phyloP scores from a whole-genome alignment of 1,140 invertebrate species.

The Formica selysi region DNA sequence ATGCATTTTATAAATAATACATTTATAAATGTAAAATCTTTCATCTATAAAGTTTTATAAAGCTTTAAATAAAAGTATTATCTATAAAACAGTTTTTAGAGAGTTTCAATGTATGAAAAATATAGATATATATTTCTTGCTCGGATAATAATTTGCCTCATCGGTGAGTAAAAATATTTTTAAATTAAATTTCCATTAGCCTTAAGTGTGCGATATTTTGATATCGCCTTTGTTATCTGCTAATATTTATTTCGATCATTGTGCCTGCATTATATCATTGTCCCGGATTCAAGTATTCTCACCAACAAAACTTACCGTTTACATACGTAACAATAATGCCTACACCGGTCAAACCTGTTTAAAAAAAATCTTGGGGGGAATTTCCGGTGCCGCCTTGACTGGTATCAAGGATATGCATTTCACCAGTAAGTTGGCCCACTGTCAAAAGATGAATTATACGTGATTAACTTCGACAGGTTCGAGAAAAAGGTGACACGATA shows the following conservation, averaged over 20 bases:
- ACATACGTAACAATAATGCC: constrained; percentile 14
- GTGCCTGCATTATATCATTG: constrained; percentile 64
- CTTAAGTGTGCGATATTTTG: not conserved
- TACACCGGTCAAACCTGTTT: constrained; percentile 68
- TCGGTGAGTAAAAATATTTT: constrained; percentile 8
- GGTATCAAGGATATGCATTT: constrained; percentile 62
- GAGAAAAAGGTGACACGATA: constrained; percentile 8
- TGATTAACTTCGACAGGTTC: constrained; percentile 34
- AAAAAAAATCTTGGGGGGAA: constrained; percentile 60
- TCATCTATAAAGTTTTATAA: not conserved
- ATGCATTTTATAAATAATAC: not conserved
- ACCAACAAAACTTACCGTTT: constrained; percentile 27
- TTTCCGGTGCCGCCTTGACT: constrained; percentile 72
- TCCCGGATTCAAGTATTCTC: constrained; percentile 66
- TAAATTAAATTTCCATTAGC: constrained; percentile 16
- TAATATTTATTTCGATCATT: constrained; percentile 16
- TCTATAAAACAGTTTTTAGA: not conserved
- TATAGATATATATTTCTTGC: not conserved
- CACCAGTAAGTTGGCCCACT: constrained; percentile 18
- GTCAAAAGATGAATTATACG: constrained; percentile 37
- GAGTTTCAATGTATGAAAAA: not conserved
- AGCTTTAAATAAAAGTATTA: not conserved
- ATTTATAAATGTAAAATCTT: not conserved
- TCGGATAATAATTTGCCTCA: not conserved
- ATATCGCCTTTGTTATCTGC: not conserved